Percentiles rank a stretch among this genome's conserved stretches.
Conservation (phyloP, 2,113 vertebrate species). For the Scomber scombrus region DNA sequence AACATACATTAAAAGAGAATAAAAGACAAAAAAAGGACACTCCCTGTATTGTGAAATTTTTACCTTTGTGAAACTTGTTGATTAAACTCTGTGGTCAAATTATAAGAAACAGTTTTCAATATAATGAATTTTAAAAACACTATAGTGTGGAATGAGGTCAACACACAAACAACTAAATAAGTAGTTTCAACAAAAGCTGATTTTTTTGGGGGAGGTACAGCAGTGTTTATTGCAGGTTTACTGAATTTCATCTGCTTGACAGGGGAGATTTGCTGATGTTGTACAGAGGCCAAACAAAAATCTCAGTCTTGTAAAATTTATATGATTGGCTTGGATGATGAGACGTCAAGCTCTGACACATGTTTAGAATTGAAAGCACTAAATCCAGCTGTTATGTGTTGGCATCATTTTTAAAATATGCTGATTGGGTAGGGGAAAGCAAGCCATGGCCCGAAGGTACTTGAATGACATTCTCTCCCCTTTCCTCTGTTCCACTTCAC, state of each 20-base stretch:
- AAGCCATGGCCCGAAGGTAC: conserved; percentile 38
- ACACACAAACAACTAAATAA: no score
- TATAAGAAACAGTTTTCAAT: no score
- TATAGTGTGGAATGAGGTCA: no score
- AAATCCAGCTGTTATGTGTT: conserved; percentile 13
- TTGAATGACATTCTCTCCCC: conserved; percentile 18
- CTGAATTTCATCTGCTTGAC: background rate
- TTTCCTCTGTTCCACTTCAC: conserved; percentile 35
- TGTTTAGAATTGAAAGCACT: conserved; percentile 47
- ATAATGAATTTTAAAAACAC: no score
- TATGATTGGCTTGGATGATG: conserved; percentile 25
- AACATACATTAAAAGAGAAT: no score
- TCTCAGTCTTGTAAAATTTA: background rate
- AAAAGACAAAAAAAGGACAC: no score
- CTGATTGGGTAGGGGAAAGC: background rate
- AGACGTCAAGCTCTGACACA: background rate
- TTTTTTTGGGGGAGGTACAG: no score
- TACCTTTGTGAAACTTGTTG: no score
- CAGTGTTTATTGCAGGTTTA: no score
- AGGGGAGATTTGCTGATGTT: background rate
- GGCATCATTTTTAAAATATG: conserved; percentile 46
- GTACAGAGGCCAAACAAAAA: background rate
- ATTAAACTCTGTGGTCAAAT: no score
- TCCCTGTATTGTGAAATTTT: no score
- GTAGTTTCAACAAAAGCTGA: no score